phyloP scores from a whole-genome alignment of 1,140 invertebrate species.

The Tetramorium alpestre region DNA sequence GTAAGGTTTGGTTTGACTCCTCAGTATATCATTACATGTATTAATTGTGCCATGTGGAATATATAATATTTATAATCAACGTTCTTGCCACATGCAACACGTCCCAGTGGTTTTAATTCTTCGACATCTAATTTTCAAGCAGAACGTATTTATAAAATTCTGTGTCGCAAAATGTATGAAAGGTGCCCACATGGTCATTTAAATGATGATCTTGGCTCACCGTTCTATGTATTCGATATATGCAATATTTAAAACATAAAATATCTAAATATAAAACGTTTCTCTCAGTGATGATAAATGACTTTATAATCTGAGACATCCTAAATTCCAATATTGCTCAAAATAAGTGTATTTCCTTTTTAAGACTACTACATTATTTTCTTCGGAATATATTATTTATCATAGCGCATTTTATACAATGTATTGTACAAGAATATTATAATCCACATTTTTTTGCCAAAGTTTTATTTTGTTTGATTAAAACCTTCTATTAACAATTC shows the following conservation, averaged over 20 bases:
- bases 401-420: background rate
- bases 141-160: slow-evolving; percentile 39
- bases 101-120: slow-evolving; percentile 6
- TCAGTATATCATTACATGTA: slow-evolving; percentile 74
- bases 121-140: background rate
- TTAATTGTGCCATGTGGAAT: slow-evolving; percentile 49
- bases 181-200: background rate
- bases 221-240: slow-evolving; percentile 36
- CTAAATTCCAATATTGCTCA: slow-evolving; percentile 34
- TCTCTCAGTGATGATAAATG: slow-evolving; percentile 7
- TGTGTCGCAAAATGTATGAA: slow-evolving; percentile 6
- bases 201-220: background rate
- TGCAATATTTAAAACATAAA: slow-evolving; percentile 37
- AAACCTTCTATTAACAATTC: background rate
- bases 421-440: background rate
- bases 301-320: slow-evolving; percentile 28
- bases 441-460: background rate
- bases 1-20: slow-evolving; percentile 82
- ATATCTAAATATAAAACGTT: slow-evolving; percentile 20
- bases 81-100: slow-evolving; percentile 15
- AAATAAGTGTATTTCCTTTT: slow-evolving; percentile 17
- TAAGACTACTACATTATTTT: background rate
- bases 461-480: background rate
- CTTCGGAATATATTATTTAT: background rate
- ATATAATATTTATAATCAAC: slow-evolving; percentile 50